Percentiles rank a stretch among this genome's conserved stretches.
phyloP scores from a whole-genome alignment of 2,113 vertebrate species.

The Elanoides forficatus region DNA sequence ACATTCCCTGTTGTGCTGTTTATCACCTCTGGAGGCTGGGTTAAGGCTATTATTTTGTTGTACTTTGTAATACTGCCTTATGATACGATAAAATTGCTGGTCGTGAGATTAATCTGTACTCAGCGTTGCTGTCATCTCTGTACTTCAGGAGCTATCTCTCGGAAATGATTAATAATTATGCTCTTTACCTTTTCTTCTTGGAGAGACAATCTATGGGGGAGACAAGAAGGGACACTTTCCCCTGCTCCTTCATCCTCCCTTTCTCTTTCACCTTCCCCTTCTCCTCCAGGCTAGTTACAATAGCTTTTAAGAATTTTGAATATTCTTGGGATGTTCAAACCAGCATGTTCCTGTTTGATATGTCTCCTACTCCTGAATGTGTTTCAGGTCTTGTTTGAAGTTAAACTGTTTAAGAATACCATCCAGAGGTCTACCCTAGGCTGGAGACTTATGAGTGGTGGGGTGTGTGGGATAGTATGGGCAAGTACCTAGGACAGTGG shows the following conservation, averaged over 20 bases:
- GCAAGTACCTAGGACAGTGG: not conserved
- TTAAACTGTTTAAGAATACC: not conserved
- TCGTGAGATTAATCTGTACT: not conserved
- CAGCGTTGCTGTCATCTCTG: not conserved
- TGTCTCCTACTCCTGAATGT: not conserved
- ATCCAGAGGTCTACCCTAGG: not conserved
- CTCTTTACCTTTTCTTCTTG: not conserved
- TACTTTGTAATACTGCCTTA: too few relatives aligned
- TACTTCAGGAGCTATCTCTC: not conserved
- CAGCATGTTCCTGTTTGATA: not conserved
- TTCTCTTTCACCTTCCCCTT: not conserved
- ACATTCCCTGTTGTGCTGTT: too few relatives aligned
- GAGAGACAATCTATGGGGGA: not conserved
- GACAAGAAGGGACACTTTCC: not conserved
- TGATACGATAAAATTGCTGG: too few relatives aligned
- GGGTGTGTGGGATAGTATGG: too few relatives aligned
- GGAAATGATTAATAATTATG: not conserved
- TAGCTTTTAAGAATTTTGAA: not conserved
- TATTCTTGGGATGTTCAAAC: not conserved
- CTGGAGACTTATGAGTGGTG: not conserved
- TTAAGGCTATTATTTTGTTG: too few relatives aligned
- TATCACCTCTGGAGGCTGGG: too few relatives aligned
- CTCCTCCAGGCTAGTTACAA: not conserved
- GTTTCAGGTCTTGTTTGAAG: not conserved
- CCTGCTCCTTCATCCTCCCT: too few relatives aligned